Evolutionary conservation across 2,113 vertebrate genomes (phyloP).

Genomic region (Narcine bancroftii): DNA sequence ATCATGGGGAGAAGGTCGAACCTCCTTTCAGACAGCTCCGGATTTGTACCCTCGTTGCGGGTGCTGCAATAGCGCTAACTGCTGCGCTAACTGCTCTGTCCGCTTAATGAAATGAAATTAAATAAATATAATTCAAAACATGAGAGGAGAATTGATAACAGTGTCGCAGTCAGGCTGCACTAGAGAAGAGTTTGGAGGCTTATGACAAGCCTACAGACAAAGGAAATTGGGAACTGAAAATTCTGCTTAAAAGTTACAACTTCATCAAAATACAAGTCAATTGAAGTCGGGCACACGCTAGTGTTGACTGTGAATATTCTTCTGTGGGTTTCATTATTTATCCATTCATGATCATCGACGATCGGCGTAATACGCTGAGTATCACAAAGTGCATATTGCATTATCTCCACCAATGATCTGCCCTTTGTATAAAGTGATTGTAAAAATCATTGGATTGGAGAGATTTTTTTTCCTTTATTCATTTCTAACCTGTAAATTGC

Average conservation of each 20-base stretch:
- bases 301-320: neutral
- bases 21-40: no score
- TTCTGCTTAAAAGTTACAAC: no score
- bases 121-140: no score
- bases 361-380: neutral
- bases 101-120: no score
- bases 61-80: no score
- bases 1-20: no score
- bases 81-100: no score
- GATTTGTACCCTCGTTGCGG: no score
- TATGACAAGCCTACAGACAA: neutral
- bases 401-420: neutral
- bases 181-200: neutral
- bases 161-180: neutral
- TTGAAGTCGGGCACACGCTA: neutral
- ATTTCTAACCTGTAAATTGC: slow-evolving; percentile 9
- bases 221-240: no score
- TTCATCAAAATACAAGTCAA: neutral
- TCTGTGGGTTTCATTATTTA: neutral
- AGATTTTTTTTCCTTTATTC: neutral
- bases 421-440: neutral
- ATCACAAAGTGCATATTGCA: neutral
- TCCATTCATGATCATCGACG: neutral
- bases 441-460: no score
- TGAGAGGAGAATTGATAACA: neutral